phyloP scores from a whole-genome alignment of 1,140 invertebrate species.

The Piezodorus guildinii region DNA sequence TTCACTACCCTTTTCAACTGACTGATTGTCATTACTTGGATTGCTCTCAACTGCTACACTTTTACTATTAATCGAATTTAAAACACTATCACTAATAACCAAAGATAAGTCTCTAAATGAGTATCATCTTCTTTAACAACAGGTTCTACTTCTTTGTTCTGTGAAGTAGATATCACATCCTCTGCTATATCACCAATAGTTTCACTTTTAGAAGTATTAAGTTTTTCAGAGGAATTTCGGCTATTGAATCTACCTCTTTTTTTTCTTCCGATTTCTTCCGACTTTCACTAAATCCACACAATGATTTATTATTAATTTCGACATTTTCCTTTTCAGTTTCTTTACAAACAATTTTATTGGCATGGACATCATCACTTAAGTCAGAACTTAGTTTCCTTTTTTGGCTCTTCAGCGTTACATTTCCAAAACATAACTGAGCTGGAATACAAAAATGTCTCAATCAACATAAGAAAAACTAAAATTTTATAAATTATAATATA shows the following conservation, averaged over 20 bases:
- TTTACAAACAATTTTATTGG: slow-evolving; percentile 7
- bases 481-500: no score
- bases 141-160: neutral
- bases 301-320: no score
- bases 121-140: neutral
- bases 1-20: neutral
- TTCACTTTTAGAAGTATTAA: neutral
- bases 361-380: slow-evolving; percentile 5
- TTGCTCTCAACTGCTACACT: neutral
- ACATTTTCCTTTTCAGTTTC: neutral
- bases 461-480: no score
- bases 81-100: slow-evolving; percentile 8
- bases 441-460: neutral
- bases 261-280: neutral
- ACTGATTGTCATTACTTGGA: neutral
- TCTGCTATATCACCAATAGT: neutral
- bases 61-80: slow-evolving; percentile 5
- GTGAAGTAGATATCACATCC: neutral
- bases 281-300: no score
- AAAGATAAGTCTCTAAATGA: neutral
- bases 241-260: neutral
- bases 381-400: neutral
- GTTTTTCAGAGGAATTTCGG: neutral
- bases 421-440: slow-evolving; percentile 9
- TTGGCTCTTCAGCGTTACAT: neutral